A percentile compares a stretch with the other conserved stretches of the same genome.
Evolutionary conservation across 2,113 vertebrate genomes (phyloP).

Genomic region (Myrmecobius fasciatus): DNA sequence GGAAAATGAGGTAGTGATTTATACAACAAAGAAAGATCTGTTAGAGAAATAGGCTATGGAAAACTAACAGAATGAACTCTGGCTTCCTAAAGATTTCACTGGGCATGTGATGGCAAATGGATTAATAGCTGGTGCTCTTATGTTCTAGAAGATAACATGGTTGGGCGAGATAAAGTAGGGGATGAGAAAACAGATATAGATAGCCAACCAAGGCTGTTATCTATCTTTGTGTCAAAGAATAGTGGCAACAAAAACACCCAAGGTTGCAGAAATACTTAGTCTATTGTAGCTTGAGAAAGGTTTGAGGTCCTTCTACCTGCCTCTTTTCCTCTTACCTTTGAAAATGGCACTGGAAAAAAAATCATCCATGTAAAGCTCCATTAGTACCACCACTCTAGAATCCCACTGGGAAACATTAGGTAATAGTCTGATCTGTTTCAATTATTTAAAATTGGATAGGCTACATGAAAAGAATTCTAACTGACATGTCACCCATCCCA

Average conservation of each 20-base stretch:
- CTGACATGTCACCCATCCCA: background rate
- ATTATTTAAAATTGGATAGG: background rate
- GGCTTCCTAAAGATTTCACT: background rate
- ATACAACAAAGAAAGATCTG: too few species aligned
- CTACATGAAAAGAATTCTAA: background rate
- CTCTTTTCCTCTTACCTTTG: background rate
- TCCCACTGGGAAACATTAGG: background rate
- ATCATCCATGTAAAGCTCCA: background rate
- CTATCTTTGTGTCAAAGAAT: background rate
- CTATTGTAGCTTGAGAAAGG: background rate
- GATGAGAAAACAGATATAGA: background rate
- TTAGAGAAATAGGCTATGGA: background rate
- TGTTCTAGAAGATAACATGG: background rate
- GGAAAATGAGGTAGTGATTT: too few species aligned
- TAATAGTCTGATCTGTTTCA: background rate
- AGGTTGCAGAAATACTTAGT: background rate
- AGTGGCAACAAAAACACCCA: background rate
- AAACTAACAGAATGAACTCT: background rate
- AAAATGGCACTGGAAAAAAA: background rate
- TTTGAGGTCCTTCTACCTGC: background rate
- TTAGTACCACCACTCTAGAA: background rate
- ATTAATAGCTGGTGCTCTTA: background rate
- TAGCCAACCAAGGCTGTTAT: background rate
- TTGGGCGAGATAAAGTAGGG: background rate
- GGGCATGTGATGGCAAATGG: background rate